Evolutionary conservation across 30 jellyfish, hydroid and myxozoan genomes (phyloP), one percentile per base, ranked within the genome.

Genomic region (Nemopilema nomurai): DNA sequence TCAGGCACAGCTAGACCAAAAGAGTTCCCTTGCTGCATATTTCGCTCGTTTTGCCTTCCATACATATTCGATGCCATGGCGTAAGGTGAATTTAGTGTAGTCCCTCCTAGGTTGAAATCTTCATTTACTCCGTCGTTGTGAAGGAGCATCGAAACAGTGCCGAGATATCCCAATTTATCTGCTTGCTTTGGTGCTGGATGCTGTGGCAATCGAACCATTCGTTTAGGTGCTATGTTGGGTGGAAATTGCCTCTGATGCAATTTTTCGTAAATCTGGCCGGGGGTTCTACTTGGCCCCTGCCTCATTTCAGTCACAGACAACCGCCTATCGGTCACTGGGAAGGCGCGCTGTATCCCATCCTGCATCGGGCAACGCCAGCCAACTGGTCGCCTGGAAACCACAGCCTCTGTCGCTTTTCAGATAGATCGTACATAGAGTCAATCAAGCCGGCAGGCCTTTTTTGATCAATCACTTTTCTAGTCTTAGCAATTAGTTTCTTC

Each of bases 371-470:
- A 9, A 81, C 49, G 30, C 21, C 81, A 19, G 57, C 57, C 17
- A 31, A 26, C 23, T 33, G 76, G 71, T 74, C 81, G 16, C 93
- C 93, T 18, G 93, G 93, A 65, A 53, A 84, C 93, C 93, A 84
- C 65, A 84, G 87, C 26, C 68, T 73, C 28, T 84, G 93, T 20
- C 93, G 67, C 29, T 84, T 84, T 28, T 76, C 72, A 22, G 82
- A 63, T 16, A 63, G 69, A 26, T 63, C 78, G 1, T 1, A 31
- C 68, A 51, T 23, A 51, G 63, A 50, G 28, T 24, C 69, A 13
- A 17, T 30, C 6, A 16, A 30, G 4, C 69, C 77, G 24, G 25
- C 18, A 31, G 28, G 31, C 27, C 22, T 66, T 28, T 68, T 79
- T 51, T 51, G 32, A 41, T 32, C 27, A 18, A 28, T 53, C 53